Evolutionary conservation across 2,888 invertebrate species (phyloP).

Genomic region (Ichneumon xanthorius): DNA sequence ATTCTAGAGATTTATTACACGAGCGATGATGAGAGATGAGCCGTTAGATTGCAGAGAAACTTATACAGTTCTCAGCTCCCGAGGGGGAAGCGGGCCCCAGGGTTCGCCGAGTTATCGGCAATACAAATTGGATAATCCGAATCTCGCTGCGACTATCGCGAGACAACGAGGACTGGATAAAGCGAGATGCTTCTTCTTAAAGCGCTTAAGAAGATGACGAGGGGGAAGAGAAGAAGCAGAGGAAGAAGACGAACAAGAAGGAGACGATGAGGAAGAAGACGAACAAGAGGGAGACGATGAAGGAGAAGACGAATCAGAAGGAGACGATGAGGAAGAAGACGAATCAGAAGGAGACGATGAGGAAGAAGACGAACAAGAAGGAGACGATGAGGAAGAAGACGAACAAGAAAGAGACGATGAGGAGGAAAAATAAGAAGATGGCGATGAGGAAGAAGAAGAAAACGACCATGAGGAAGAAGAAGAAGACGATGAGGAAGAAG

Average conservation of each 20-base stretch:
- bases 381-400: not conserved
- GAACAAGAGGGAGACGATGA: not conserved
- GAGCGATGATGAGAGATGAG: constrained; percentile 47
- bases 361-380: not conserved
- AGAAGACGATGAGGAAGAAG: not conserved
- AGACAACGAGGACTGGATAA: constrained; percentile 1
- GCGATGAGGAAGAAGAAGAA: too few species aligned
- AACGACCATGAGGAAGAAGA: not conserved
- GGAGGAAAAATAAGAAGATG: not conserved
- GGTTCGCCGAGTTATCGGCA: constrained; percentile 59
- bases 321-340: not conserved
- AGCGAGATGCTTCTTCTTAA: not conserved
- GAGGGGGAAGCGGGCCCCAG: constrained; percentile 20
- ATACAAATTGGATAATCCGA: constrained; percentile 63
- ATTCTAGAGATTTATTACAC: constrained; percentile 61
- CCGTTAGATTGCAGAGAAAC: constrained; percentile 33
- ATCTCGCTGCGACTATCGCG: constrained; percentile 5
- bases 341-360: not conserved
- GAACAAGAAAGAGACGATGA: not conserved
- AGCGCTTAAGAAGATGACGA: not conserved
- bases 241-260: not conserved
- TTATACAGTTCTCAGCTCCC: not conserved
- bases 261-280: not conserved
- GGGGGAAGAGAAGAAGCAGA: not conserved
- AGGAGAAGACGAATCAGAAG: not conserved